A percentile compares a stretch with the other conserved stretches of the same genome.
Evolutionary conservation across 2,113 vertebrate genomes (phyloP).

Genomic region (Micronycteris hirsuta): DNA sequence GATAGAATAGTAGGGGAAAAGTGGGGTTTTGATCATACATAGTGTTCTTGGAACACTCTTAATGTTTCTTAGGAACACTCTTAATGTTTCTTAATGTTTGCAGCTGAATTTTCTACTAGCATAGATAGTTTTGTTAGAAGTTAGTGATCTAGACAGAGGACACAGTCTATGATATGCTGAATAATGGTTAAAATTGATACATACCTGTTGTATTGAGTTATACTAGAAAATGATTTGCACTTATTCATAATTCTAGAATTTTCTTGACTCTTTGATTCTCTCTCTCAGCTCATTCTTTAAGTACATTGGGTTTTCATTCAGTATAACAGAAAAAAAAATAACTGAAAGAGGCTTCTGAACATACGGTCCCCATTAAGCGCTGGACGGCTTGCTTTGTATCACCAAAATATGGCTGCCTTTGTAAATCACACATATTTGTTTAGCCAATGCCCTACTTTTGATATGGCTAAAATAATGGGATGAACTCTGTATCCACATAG

Average conservation of each 20-base stretch:
- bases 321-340: background rate
- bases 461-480: slow-evolving; percentile 33
- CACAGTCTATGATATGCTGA: background rate
- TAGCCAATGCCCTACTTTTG: slow-evolving; percentile 23
- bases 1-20: background rate
- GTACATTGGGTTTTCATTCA: background rate
- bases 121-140: background rate
- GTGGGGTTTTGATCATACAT: background rate
- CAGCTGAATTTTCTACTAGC: background rate
- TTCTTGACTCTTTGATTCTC: background rate
- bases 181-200: background rate
- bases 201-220: background rate
- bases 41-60: background rate
- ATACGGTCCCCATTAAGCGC: slow-evolving; percentile 29
- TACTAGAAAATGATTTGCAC: background rate
- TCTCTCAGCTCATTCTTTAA: background rate
- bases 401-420: slow-evolving; percentile 9
- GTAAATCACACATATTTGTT: slow-evolving; percentile 29
- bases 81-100: background rate
- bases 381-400: background rate
- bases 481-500: background rate
- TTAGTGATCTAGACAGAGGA: background rate
- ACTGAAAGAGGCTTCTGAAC: background rate
- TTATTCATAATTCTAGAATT: background rate
- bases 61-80: background rate